Base-by-base conservation (phyloP, 2,888 invertebrate species). In the Rhamnusium bicolor region DNA sequence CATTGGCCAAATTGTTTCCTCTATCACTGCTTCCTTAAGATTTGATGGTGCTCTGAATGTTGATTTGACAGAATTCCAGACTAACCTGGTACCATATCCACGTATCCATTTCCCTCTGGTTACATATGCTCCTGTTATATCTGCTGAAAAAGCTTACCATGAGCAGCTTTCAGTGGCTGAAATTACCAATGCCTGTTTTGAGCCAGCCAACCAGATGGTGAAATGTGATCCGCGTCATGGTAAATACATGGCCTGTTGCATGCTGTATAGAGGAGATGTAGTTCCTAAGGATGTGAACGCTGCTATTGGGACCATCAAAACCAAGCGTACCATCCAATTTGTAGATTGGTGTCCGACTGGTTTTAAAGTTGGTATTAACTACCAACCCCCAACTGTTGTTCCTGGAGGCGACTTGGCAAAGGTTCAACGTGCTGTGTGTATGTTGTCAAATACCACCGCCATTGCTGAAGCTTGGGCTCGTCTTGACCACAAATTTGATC, bases 211-310 rank as follows among this genome's bases (percentile, higher is more conserved):
- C 19, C 51, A 51, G 51, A 51, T 51, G 51, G 51, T 51, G 7
- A 51, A 51, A 51, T 51, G 51, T 19, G 51, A 51, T 10, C 51
- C 51, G 1, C 51, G 51, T 18, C 51, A 51, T 51, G 51, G 51
- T 51, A 51, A 51, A 18, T 51, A 51, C 51, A 51, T 51, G 51
- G 51, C 51, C 18, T 51, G 51, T 51, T 51, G 51, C 12, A 51
- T 51, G 51, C 18, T 51, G 18, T 51, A 51, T 10, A 51, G 51
- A 19, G 51, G 51, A 16, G 51, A 51, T 51, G 51, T 51, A 51
- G 51, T 51, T 7, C 51, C 51, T 18, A 51, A 51, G 19, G 51
- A 51, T 19, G 51, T 51, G 16, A 51, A 51, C 18, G 51, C 51
- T 51, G 51, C 51, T 10, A 51, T 51, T 19, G 51, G 18, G 8